Conservation (phyloP, 1,140 invertebrate species). For the Sinonovacula constricta region DNA sequence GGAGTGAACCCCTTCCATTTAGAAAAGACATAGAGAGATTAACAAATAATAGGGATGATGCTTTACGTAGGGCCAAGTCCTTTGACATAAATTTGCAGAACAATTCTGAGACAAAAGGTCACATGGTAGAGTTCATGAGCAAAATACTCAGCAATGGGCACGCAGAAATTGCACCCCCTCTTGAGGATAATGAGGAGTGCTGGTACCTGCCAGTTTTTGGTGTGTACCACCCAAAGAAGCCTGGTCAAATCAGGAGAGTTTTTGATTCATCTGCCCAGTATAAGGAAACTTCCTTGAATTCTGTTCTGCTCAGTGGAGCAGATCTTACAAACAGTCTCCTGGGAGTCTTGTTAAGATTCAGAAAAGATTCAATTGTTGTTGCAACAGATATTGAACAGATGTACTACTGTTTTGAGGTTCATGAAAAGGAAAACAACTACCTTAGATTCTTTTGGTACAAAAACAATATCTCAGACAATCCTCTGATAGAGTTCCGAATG, state of each 20-base stretch:
- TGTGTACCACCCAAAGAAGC: too few species aligned
- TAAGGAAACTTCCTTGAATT: too few species aligned
- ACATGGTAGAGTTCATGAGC: slow-evolving; percentile 38
- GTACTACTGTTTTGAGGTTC: slow-evolving; percentile 51
- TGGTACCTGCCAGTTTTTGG: too few species aligned
- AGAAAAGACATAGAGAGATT: not conserved
- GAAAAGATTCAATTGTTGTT: slow-evolving; percentile 8
- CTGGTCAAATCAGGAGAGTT: too few species aligned
- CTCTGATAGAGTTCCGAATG: slow-evolving; percentile 43
- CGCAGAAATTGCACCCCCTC: too few species aligned
- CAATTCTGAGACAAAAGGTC: slow-evolving; percentile 11
- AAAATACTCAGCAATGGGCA: slow-evolving; percentile 8
- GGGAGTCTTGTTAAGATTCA: slow-evolving; percentile 1
- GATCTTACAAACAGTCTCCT: slow-evolving; percentile 69
- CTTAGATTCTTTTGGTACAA: slow-evolving; percentile 46
- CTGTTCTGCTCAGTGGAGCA: slow-evolving; percentile 64
- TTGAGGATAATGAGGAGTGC: too few species aligned
- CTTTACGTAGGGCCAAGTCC: not conserved
- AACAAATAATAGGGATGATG: not conserved
- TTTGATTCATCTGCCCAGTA: too few species aligned
- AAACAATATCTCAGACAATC: slow-evolving; percentile 24
- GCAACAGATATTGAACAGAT: slow-evolving; percentile 39
- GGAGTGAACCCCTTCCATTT: slow-evolving; percentile 42
- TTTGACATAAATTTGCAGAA: slow-evolving; percentile 3
- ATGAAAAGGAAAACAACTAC: slow-evolving; percentile 27